phyloP scores from a whole-genome alignment of 1,140 invertebrate species.

The Xylocopa sonorina region DNA sequence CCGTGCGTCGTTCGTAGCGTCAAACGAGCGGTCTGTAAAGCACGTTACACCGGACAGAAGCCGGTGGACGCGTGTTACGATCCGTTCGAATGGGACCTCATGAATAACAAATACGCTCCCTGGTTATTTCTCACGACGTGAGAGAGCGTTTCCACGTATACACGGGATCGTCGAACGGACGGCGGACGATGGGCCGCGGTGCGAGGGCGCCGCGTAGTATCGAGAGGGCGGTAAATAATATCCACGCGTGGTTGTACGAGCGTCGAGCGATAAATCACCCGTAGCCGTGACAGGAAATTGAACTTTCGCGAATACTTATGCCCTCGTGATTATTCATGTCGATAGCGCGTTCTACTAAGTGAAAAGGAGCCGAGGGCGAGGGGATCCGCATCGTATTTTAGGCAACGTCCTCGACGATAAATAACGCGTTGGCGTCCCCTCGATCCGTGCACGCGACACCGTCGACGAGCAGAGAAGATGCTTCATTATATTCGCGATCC shows the following conservation, averaged over 20 bases:
- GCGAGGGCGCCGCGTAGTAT: constrained; percentile 27
- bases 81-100: constrained; percentile 13
- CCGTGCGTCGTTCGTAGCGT: too few relatives aligned
- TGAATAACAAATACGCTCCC: constrained; percentile 41
- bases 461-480: too few relatives aligned
- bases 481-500: too few relatives aligned
- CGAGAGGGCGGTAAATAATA: constrained; percentile 66
- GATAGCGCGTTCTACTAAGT: constrained; percentile 54
- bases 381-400: constrained; percentile 54
- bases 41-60: background rate
- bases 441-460: background rate
- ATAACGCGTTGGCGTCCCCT: constrained; percentile 48
- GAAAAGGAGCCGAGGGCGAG: constrained; percentile 22
- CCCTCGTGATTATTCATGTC: constrained; percentile 66
- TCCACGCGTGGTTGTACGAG: constrained; percentile 61
- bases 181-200: background rate
- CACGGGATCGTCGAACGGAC: constrained; percentile 30
- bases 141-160: constrained; percentile 38
- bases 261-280: constrained; percentile 64
- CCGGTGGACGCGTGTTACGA: background rate
- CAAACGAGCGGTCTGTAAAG: too few relatives aligned
- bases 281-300: constrained; percentile 65
- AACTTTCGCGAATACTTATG: constrained; percentile 69
- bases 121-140: constrained; percentile 50
- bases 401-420: constrained; percentile 47